Evolutionary conservation across 2,113 vertebrate genomes (phyloP), one percentile per base, ranked within the genome.

Genomic region (Myocastor coypus): DNA sequence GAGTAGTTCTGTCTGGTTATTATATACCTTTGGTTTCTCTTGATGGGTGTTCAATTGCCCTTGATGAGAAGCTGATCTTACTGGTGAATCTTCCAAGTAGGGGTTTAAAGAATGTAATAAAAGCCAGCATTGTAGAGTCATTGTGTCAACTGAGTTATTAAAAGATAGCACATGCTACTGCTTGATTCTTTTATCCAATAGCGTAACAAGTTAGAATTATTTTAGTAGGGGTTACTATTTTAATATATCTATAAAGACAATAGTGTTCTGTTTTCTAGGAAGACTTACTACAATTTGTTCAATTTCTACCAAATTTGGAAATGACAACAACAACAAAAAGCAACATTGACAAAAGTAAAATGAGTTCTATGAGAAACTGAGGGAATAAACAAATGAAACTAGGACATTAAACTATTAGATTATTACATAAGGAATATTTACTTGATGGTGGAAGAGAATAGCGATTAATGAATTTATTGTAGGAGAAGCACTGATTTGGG

Each of bases 131-230:
- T 42, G 89, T n/a, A 37, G 28, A 85, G 46, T 26, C 63, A 89
- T 12, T 64, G 24, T 90, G 55, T 57, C n/a, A 66, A 55, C 30
- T 78, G 19, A 57, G n/a, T 11, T 50, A 83, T 20, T 1, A 50
- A 71, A 87, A 68, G 55, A 80, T 86, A 6, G 52, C 32, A 50
- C 4, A 61, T 52, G 10, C 1, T 30, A 0, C 12, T 84, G 3
- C 80, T 69, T 91, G 20, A 66, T 73, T 50, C 28, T 30, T 93
- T 93, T 16, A 88, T 84, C 50, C 46, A 94, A 81, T 30, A 94
- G 61, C 3, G 55, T 19, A 64, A 46, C 6, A 14, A 81, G 85
- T 87, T 22, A 87, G 40, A 28, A 59, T 42, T 13, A 37, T 59
- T 83, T 87, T 59, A 92, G 71, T 7, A 64, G 68, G 26, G n/a